Conservation (phyloP, 2,113 vertebrate species). For the Falco punctatus region DNA sequence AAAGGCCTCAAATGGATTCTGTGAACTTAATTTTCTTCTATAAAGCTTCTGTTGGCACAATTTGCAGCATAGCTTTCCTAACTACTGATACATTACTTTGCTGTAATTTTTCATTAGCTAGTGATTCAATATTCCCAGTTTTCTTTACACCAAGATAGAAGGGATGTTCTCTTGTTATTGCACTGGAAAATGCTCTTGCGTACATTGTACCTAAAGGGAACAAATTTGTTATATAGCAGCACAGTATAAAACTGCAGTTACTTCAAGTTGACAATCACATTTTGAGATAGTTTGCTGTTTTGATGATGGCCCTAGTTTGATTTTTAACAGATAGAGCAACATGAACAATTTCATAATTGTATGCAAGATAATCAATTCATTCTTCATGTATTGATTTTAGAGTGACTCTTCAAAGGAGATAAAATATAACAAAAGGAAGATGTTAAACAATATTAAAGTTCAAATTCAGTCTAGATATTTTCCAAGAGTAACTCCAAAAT, state of each 20-base stretch:
- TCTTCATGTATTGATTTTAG: background rate
- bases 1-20: slow-evolving; percentile 29
- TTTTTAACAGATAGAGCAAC: background rate
- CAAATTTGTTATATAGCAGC: background rate
- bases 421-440: background rate
- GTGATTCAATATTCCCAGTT: slow-evolving; percentile 21
- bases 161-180: slow-evolving; percentile 16
- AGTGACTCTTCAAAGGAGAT: background rate
- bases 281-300: background rate
- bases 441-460: background rate
- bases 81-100: background rate
- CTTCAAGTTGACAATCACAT: background rate
- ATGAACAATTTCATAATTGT: background rate
- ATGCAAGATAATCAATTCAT: background rate
- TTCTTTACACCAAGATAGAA: slow-evolving; percentile 16
- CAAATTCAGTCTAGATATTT: background rate
- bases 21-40: slow-evolving; percentile 48
- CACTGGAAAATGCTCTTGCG: slow-evolving; percentile 27
- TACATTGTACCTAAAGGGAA: slow-evolving; percentile 5
- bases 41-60: slow-evolving; percentile 12
- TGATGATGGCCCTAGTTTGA: background rate
- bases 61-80: slow-evolving; percentile 22
- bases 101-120: slow-evolving; percentile 42
- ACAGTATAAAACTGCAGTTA: background rate
- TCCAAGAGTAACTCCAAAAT: background rate